Evolutionary conservation across 2,797 vertebrate genomes (phyloP).

Genomic region (Pseudopleuronectes americanus): DNA sequence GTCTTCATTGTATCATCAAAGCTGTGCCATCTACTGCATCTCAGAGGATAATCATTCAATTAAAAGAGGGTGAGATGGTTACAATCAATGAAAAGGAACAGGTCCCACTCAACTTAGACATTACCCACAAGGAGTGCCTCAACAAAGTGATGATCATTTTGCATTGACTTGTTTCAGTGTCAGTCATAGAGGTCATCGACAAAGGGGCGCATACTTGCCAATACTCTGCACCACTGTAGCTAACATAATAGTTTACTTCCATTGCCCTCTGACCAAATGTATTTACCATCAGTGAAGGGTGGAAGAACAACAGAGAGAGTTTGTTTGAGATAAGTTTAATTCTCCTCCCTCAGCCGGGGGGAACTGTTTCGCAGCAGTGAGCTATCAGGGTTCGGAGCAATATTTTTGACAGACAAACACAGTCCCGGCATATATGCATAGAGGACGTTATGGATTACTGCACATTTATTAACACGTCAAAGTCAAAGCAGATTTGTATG

Average conservation of each 20-base stretch:
- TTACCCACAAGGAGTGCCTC: neutral
- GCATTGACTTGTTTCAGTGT: neutral
- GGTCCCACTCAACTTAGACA: too few relatives aligned
- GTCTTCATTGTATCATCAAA: neutral
- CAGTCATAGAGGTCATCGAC: neutral
- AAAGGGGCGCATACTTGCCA: neutral
- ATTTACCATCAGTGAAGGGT: constrained; percentile 5
- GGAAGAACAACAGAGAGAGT: constrained; percentile 19
- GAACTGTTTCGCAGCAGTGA: constrained; percentile 8
- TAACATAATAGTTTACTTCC: neutral
- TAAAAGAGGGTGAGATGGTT: neutral
- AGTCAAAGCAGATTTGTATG: constrained; percentile 62
- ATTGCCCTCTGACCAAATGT: constrained; percentile 11
- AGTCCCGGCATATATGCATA: constrained; percentile 9
- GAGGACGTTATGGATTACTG: constrained; percentile 64
- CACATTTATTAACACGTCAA: constrained; percentile 62
- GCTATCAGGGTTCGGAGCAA: constrained; percentile 10
- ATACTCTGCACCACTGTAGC: neutral
- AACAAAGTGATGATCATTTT: neutral
- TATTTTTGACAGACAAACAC: constrained; percentile 20
- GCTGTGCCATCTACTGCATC: neutral
- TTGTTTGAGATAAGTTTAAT: constrained; percentile 12
- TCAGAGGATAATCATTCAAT: neutral
- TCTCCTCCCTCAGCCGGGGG: neutral
- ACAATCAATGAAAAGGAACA: neutral